Evolutionary conservation across 2,888 invertebrate species (phyloP).

Genomic region (Homarus gammarus): DNA sequence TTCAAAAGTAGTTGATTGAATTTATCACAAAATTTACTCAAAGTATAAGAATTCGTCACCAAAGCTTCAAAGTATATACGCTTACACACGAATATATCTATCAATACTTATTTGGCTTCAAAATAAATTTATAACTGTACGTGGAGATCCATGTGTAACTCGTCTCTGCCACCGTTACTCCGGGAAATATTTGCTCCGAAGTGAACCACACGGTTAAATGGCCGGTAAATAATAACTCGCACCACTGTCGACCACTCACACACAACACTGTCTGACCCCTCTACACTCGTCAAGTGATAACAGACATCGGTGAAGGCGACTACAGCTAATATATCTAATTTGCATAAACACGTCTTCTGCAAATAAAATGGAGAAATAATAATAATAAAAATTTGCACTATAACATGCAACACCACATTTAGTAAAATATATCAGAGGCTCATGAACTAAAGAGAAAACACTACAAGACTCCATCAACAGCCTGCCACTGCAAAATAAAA

Average conservation of each 20-base stretch:
- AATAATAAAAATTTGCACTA: slow-evolving; percentile 55
- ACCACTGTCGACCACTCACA: slow-evolving; percentile 8
- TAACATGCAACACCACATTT: slow-evolving; percentile 61
- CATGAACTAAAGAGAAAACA: slow-evolving; percentile 49
- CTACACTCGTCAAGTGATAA: slow-evolving; percentile 8
- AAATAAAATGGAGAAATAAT: slow-evolving; percentile 34
- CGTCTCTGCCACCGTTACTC: too few species aligned
- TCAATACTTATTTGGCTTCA: too few species aligned
- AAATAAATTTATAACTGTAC: too few species aligned
- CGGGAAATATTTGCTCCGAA: too few species aligned
- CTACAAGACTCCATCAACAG: slow-evolving; percentile 66
- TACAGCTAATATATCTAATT: slow-evolving; percentile 40
- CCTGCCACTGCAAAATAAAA: slow-evolving; percentile 64
- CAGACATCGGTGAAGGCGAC: slow-evolving; percentile 39
- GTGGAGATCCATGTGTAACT: too few species aligned
- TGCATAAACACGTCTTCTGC: slow-evolving; percentile 50
- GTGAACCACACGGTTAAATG: too few species aligned
- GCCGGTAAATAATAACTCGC: too few species aligned
- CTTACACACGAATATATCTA: too few species aligned
- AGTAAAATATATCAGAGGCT: slow-evolving; percentile 46
- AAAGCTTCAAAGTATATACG: too few species aligned
- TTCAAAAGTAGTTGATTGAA: too few species aligned
- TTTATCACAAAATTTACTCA: too few species aligned
- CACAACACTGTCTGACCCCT: slow-evolving; percentile 32
- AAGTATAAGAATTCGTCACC: too few species aligned